Percentiles rank a stretch among this genome's conserved stretches.
These are phyloP conservation scores for Xanthorhoe designata DNA, from an alignment of 2,888 invertebrate genomes.

Conservation along the genomic window DNA sequence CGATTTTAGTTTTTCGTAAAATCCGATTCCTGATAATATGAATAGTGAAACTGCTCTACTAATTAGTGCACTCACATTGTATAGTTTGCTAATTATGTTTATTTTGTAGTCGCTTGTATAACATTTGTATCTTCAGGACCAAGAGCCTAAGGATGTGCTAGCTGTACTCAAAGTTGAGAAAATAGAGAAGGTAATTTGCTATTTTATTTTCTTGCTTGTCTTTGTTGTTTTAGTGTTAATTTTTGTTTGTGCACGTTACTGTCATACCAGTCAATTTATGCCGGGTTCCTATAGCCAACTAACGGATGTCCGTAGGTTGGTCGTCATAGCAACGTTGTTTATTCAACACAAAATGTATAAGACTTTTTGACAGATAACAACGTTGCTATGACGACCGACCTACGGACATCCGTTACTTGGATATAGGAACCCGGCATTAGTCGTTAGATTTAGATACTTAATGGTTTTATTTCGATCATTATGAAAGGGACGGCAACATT, in stretches of 20 bases:
- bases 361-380: too few relatives aligned
- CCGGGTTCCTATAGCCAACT: too few relatives aligned
- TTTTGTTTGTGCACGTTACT: constrained; percentile 31
- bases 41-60: neutral
- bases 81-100: constrained; percentile 23
- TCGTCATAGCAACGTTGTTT: too few relatives aligned
- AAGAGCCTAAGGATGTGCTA: constrained; percentile 81
- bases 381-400: too few relatives aligned
- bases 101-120: constrained; percentile 62
- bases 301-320: too few relatives aligned
- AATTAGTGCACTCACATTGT: neutral
- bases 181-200: constrained; percentile 76
- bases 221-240: constrained; percentile 25
- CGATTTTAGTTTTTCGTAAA: neutral
- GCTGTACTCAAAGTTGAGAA: constrained; percentile 85
- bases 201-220: constrained; percentile 36
- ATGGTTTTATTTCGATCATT: too few relatives aligned
- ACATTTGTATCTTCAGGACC: constrained; percentile 61
- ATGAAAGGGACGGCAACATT: too few relatives aligned
- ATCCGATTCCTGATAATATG: too few relatives aligned
- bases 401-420: too few relatives aligned
- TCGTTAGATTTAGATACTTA: too few relatives aligned
- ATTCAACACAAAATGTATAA: too few relatives aligned
- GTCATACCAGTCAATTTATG: neutral
- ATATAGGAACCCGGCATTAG: too few relatives aligned